A percentile compares a stretch with the other conserved stretches of the same genome.
phyloP scores from a whole-genome alignment of 2,113 vertebrate genomes.

The Toxotes jaculatrix region DNA sequence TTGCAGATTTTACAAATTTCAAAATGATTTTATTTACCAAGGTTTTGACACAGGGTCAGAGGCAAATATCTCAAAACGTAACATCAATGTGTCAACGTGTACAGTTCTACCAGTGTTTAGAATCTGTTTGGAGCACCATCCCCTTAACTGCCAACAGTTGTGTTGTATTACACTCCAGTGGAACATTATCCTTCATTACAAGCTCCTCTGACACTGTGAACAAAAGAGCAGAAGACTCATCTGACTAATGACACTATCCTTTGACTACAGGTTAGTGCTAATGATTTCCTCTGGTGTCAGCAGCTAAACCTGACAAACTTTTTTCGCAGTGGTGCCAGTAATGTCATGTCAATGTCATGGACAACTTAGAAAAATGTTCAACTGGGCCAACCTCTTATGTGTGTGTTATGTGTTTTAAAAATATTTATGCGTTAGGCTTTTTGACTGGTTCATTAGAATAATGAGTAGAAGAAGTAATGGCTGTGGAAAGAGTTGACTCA shows the following conservation, averaged over 20 bases:
- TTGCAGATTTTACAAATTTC: too few relatives aligned
- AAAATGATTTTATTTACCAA: background rate
- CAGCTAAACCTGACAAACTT: background rate
- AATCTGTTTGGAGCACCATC: constrained; percentile 56
- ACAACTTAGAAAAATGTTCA: constrained; percentile 11
- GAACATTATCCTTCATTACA: constrained; percentile 76
- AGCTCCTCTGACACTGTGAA: constrained; percentile 69
- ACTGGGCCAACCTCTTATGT: background rate
- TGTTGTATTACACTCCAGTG: constrained; percentile 62
- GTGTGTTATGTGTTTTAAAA: background rate
- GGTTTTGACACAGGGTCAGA: background rate
- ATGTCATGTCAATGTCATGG: background rate
- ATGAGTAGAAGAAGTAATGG: constrained; percentile 3
- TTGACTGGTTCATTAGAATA: background rate
- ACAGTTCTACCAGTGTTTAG: constrained; percentile 41
- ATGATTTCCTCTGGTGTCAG: constrained; percentile 56
- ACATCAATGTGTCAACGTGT: background rate
- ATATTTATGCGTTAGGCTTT: background rate
- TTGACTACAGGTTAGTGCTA: constrained; percentile 35
- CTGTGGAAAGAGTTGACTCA: constrained; percentile 32
- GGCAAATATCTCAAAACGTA: background rate
- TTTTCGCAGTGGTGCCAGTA: background rate
- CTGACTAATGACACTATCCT: constrained; percentile 61
- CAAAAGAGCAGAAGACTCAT: constrained; percentile 69
- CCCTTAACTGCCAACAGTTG: constrained; percentile 46